Base-by-base conservation (phyloP, 2,888 invertebrate genomes). In the Aspidiotus rigidus region DNA sequence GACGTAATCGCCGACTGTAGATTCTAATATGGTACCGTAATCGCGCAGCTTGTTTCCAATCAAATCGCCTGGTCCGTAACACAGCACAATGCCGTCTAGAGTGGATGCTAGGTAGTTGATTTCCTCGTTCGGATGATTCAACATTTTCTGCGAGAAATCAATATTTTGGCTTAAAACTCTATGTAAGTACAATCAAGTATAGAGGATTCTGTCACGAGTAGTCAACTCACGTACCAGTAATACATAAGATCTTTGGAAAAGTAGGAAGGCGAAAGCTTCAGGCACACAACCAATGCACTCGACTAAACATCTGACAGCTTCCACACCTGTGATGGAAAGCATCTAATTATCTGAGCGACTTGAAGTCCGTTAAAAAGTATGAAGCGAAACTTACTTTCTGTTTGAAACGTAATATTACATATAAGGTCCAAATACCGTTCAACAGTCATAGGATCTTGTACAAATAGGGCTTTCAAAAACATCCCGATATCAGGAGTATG, bases 401-500 rank as follows among this genome's bases (percentile, higher is more conserved):
- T 59, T n/a, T 53, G 44, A 42, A 41, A 13, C 59, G 60, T 28
- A n/a, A 60, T 44, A 7, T 49, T 49, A 13, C 49, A 44, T 7
- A 60, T 49, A 7, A 67, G 28, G 17, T 67, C 67, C 28, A 67
- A n/a, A 39, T 67, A 67, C 41, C n/a, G 39, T n/a, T 60, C 39
- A 40, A 60, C 3, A 2, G 28, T 60, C 7, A 28, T 59, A 6
- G 13, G 42, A 49, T 67, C 59, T 7, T 28, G 53, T 7, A 42
- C 44, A 16, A 44, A 67, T 39, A 67, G 53, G 39, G 28, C 39
- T 39, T 49, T 44, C 13, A 67, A 28, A 39, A 39, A 60, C 9
- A 56, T 44, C 1, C 60, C 67, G 57, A 67, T 67, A 60, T 49
- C 13, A 5, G 67, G 67, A 28, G 67, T 60, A 59, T 67, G 40